Evolutionary conservation across 2,797 vertebrate species (phyloP).

Genomic region (Sciurus carolinensis): DNA sequence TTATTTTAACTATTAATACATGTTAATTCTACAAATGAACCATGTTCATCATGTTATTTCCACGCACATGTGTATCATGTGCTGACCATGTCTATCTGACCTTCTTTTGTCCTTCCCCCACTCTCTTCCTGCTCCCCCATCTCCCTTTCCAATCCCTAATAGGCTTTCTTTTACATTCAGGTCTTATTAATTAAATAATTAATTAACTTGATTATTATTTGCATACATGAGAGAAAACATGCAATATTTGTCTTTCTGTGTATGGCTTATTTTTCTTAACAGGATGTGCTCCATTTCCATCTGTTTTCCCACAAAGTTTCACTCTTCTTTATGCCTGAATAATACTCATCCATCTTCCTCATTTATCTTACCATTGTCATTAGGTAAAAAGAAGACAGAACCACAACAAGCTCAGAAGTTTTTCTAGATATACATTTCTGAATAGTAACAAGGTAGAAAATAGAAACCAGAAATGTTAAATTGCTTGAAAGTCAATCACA

Average conservation of each 20-base stretch:
- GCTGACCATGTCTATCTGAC: not conserved
- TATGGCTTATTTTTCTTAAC: not conserved
- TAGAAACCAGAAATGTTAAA: not conserved
- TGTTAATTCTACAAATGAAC: not conserved
- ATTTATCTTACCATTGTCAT: slow-evolving; percentile 2
- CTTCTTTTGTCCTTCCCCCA: not conserved
- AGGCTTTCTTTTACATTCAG: not conserved
- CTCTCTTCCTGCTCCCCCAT: not conserved
- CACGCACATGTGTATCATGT: not conserved
- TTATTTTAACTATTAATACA: not conserved
- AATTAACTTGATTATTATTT: not conserved
- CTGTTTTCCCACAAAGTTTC: not conserved
- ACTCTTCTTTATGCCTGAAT: not conserved
- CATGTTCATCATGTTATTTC: not conserved
- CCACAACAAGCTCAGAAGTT: not conserved
- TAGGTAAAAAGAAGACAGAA: not conserved
- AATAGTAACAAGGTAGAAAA: not conserved
- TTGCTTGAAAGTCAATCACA: not conserved
- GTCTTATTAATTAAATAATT: not conserved
- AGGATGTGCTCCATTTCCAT: not conserved
- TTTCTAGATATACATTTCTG: not conserved
- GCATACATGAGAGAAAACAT: not conserved
- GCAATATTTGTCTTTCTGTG: not conserved
- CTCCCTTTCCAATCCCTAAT: not conserved
- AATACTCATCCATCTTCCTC: not conserved